Percentiles rank a stretch among this genome's conserved stretches.
These are phyloP conservation scores for Pterostichus madidus DNA, from an alignment of 2,888 invertebrate genomes.

Conservation along the genomic window DNA sequence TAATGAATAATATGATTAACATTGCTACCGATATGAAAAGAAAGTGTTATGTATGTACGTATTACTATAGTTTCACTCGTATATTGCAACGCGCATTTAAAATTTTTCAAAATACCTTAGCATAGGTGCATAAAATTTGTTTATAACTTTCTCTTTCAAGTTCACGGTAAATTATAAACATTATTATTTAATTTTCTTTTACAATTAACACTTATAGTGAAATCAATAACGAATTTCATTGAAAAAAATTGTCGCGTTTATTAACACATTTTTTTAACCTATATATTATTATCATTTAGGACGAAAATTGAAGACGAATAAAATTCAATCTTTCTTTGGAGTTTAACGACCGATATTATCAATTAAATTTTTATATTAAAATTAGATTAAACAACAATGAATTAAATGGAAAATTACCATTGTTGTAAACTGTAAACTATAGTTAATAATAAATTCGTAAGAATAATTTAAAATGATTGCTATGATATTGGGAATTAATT, in stretches of 20 bases:
- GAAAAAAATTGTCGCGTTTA: not conserved
- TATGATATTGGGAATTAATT: too few relatives aligned
- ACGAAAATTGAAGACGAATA: too few relatives aligned
- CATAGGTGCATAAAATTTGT: constrained; percentile 34
- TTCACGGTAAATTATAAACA: constrained; percentile 25
- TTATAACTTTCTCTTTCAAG: constrained; percentile 51
- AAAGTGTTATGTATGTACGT: constrained; percentile 14
- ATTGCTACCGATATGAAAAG: constrained; percentile 5
- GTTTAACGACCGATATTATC: too few relatives aligned
- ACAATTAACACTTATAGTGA: not conserved
- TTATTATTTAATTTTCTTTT: not conserved
- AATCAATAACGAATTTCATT: not conserved
- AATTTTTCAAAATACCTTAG: constrained; percentile 34
- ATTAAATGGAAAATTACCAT: too few relatives aligned
- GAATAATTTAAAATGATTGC: too few relatives aligned
- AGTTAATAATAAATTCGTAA: too few relatives aligned
- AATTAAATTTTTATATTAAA: too few relatives aligned
- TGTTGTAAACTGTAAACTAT: too few relatives aligned
- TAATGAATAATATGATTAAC: not conserved
- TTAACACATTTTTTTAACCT: not conserved
- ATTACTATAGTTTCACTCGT: constrained; percentile 19
- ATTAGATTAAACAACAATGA: too few relatives aligned
- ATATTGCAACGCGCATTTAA: constrained; percentile 34
- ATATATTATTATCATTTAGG: not conserved
- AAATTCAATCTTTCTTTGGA: too few relatives aligned